Conservation (phyloP, 2,113 vertebrate genomes). For the Saimiri boliviensis region DNA sequence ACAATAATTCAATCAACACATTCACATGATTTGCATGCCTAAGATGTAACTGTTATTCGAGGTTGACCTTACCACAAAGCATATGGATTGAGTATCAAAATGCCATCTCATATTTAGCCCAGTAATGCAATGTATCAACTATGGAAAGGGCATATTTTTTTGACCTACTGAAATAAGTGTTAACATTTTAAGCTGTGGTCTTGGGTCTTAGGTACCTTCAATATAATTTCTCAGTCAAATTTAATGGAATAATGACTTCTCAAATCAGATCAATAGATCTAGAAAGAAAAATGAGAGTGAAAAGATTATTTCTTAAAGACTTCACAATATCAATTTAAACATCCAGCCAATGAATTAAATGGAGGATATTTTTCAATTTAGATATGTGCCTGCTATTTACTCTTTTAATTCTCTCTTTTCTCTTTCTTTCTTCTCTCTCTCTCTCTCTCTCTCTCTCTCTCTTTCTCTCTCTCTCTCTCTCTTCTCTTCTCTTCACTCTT, state of each 20-base stretch:
- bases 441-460: too few species aligned
- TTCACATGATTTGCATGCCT: background rate
- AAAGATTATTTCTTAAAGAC: conserved; percentile 7
- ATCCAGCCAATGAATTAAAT: background rate
- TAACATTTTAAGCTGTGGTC: background rate
- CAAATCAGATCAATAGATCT: background rate
- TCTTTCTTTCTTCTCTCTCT: background rate
- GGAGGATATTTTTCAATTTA: background rate
- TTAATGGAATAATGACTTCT: background rate
- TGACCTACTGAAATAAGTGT: background rate
- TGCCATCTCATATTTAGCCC: background rate
- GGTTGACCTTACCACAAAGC: background rate
- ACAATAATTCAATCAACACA: background rate
- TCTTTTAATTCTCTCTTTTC: background rate
- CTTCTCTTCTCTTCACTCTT: background rate
- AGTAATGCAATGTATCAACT: background rate
- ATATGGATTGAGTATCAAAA: background rate
- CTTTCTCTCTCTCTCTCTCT: background rate
- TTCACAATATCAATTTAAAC: background rate
- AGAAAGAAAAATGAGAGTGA: background rate
- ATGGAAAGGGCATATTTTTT: background rate
- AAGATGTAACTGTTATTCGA: background rate
- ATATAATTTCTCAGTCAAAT: background rate
- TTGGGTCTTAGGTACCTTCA: background rate
- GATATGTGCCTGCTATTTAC: background rate